Percentiles rank a stretch among this genome's conserved stretches.
phyloP scores from a whole-genome alignment of 2,888 invertebrate species.

The Rhodophaea formosa region DNA sequence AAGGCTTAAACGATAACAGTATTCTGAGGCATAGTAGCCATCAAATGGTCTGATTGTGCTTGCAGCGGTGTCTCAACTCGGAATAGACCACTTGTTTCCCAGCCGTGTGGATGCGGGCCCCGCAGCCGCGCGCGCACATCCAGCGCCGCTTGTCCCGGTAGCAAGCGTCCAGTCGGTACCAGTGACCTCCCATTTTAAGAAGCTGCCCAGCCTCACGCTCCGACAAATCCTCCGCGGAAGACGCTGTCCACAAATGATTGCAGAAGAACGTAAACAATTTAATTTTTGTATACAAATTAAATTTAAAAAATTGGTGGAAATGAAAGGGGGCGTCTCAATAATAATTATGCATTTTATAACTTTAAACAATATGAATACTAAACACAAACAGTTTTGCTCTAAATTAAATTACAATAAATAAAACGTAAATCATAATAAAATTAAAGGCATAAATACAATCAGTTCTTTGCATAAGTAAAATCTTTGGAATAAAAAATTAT shows the following conservation, averaged over 20 bases:
- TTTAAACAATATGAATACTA: conserved; percentile 25
- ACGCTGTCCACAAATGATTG: conserved; percentile 22
- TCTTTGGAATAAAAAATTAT: conserved; percentile 12
- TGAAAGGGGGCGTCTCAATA: conserved; percentile 20
- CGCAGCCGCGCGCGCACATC: conserved; percentile 69
- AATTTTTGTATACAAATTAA: conserved; percentile 1
- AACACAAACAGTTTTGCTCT: conserved; percentile 17
- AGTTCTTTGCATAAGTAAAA: conserved; percentile 11
- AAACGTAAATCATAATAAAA: conserved; percentile 1
- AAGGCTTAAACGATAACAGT: not conserved
- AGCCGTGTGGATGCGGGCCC: conserved; percentile 65
- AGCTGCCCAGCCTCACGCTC: conserved; percentile 43
- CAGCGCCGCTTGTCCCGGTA: conserved; percentile 64
- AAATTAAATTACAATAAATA: not conserved
- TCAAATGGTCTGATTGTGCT: conserved; percentile 50
- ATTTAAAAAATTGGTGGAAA: conserved; percentile 20
- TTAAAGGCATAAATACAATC: conserved; percentile 10
- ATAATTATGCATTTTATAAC: conserved; percentile 26
- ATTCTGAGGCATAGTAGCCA: not conserved
- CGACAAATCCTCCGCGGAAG: conserved; percentile 8
- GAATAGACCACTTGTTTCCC: conserved; percentile 67
- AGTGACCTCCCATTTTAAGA: conserved; percentile 61
- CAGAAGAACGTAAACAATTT: conserved; percentile 8
- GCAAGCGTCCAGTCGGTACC: conserved; percentile 65
- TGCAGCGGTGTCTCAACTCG: conserved; percentile 60